Evolutionary conservation across 2,888 invertebrate genomes (phyloP).

Genomic region (Alloscopus bannaensis): DNA sequence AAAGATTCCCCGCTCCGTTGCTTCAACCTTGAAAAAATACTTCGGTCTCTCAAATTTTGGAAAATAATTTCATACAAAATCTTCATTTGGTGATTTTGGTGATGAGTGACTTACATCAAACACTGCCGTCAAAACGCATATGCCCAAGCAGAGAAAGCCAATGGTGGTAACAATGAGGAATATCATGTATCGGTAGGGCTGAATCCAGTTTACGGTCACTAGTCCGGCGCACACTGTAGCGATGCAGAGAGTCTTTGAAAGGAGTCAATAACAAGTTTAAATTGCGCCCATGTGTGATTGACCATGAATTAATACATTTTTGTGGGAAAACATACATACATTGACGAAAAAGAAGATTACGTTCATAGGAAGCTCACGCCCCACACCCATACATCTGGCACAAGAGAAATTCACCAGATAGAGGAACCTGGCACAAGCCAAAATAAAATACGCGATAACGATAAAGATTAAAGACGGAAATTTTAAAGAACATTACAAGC

Average conservation of each 20-base stretch:
- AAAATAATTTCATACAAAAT: too few species aligned
- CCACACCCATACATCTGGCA: conserved; percentile 60
- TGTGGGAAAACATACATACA: conserved; percentile 30
- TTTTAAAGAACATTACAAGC: background rate
- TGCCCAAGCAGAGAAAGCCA: conserved; percentile 63
- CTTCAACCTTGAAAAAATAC: conserved; percentile 52
- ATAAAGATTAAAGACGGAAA: too few species aligned
- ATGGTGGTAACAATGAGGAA: conserved; percentile 57
- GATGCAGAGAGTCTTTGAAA: conserved; percentile 55
- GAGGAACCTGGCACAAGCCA: too few species aligned
- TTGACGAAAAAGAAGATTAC: conserved; percentile 42
- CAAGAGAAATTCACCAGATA: conserved; percentile 52
- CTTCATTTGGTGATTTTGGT: too few species aligned
- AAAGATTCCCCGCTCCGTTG: conserved; percentile 62
- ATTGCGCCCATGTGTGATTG: too few species aligned
- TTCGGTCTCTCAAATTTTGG: background rate
- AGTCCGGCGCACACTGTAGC: conserved; percentile 51
- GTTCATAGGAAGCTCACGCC: conserved; percentile 48
- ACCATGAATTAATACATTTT: too few species aligned
- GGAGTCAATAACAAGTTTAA: background rate
- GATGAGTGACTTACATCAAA: conserved; percentile 66
- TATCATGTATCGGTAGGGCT: conserved; percentile 60
- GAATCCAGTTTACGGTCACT: conserved; percentile 51
- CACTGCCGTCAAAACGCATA: conserved; percentile 57
- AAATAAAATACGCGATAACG: too few species aligned